phyloP scores from a whole-genome alignment of 2,797 vertebrate species.

The Okamejei kenojei region DNA sequence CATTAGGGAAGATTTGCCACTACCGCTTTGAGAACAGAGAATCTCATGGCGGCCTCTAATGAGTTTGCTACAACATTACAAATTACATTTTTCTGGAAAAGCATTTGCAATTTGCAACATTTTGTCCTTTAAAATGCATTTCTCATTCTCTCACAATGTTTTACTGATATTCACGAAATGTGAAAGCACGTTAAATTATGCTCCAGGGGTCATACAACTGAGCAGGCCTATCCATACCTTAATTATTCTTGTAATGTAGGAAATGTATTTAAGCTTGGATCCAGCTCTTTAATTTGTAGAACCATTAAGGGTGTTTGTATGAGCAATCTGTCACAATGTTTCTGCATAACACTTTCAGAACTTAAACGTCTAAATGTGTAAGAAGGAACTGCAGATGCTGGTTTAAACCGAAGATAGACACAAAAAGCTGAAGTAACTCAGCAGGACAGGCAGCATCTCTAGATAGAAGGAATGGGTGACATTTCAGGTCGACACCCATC shows the following conservation, averaged over 20 bases:
- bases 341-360: background rate
- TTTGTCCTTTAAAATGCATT: background rate
- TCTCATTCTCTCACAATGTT: background rate
- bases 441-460: too few species aligned
- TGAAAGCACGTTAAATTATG: background rate
- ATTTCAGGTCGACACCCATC: too few species aligned
- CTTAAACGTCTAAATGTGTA: background rate
- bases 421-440: too few species aligned
- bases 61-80: background rate
- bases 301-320: background rate
- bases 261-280: background rate
- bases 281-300: conserved; percentile 3
- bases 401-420: too few species aligned
- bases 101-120: background rate
- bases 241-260: background rate
- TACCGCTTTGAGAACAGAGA: background rate
- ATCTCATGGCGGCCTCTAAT: background rate
- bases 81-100: background rate
- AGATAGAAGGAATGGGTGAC: too few species aligned
- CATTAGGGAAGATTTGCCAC: background rate
- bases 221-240: background rate
- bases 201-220: too few species aligned
- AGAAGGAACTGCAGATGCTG: too few species aligned
- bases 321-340: background rate
- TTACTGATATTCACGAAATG: background rate